These are phyloP conservation scores for Penelope pileata DNA, from an alignment of 2,113 vertebrate species.

Conservation along the genomic window DNA sequence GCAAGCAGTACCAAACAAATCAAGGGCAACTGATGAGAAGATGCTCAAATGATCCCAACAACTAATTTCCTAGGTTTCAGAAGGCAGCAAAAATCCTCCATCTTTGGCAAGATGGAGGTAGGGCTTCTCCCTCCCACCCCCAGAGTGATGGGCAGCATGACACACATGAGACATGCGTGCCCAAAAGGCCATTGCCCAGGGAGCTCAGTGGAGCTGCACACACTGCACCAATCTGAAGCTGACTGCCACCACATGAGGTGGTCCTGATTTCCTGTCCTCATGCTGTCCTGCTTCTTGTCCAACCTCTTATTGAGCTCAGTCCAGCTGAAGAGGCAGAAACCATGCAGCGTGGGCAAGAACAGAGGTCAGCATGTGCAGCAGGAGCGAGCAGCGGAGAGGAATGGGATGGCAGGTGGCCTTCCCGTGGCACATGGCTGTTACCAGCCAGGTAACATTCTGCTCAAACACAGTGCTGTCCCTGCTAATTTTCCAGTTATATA, in stretches of 20 bases:
- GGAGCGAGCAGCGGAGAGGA: background rate
- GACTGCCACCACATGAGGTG: background rate
- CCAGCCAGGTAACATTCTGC: background rate
- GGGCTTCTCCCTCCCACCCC: background rate
- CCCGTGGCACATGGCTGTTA: background rate
- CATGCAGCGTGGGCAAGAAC: background rate
- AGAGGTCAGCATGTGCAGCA: fast-evolving
- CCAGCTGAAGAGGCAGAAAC: background rate
- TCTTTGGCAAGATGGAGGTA: background rate
- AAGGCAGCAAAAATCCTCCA: background rate
- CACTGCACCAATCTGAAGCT: background rate
- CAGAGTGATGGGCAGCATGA: background rate
- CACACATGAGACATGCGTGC: background rate
- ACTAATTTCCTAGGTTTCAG: background rate
- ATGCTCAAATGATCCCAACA: background rate
- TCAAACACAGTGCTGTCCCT: background rate
- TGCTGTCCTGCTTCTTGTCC: background rate
- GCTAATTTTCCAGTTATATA: background rate
- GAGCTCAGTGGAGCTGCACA: background rate
- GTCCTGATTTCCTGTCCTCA: background rate
- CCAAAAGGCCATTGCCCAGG: background rate
- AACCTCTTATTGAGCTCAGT: background rate
- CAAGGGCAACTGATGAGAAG: background rate
- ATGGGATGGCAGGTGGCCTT: background rate
- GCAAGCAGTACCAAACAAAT: background rate